Base-by-base conservation (phyloP, 1,140 invertebrate genomes). In the Drosophila melanogaster region DNA sequence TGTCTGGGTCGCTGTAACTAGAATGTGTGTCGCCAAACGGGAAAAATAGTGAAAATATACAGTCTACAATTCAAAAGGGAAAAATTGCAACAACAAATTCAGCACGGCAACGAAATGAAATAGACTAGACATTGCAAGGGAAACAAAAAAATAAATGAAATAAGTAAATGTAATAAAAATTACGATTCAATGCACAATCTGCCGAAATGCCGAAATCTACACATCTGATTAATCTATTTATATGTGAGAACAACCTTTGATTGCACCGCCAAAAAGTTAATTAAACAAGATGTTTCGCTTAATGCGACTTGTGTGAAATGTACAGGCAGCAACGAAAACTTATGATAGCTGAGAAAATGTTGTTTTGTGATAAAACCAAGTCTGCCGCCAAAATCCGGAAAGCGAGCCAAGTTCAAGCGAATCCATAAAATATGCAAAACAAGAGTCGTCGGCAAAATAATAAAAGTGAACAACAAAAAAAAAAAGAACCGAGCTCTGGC, bases 401-500 rank as follows among this genome's bases (percentile, higher is more conserved):
- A 19, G 15, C 24, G 41, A 49, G 14, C 15, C 24, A 61, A 49
- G 14, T 22, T 47, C 11, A 44, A 67, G 64, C 24, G 15, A 61
- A 65, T 38, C 64, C 51, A 51, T 65, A 51, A 41, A 12, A 53
- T 65, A 41, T 51, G 30, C 60, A 46, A 64, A 66, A 15, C 24
- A 22, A 49, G 44, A 43, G 35, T 17, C 33, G 22, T 19, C 44
- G 19, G 19, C 19, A 22, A 22, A 22, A 22, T 3, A 22, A 22
- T 22, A 22, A 22, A 22, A 22, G 19, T 22, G 19, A 14, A 49
- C 17, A 33, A 62, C 35, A 47, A n/a, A 40, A 2, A 7, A 1
- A 8, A 14, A 49, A 30, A 49, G 49, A 43, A 47, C 24, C 40
- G 1, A 60, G 37, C 46, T 44, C 46, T 44, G 64, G 37, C 64